These are phyloP conservation scores for Spodoptera frugiperda DNA, from an alignment of 1,140 invertebrate genomes.

Conservation along the genomic window DNA sequence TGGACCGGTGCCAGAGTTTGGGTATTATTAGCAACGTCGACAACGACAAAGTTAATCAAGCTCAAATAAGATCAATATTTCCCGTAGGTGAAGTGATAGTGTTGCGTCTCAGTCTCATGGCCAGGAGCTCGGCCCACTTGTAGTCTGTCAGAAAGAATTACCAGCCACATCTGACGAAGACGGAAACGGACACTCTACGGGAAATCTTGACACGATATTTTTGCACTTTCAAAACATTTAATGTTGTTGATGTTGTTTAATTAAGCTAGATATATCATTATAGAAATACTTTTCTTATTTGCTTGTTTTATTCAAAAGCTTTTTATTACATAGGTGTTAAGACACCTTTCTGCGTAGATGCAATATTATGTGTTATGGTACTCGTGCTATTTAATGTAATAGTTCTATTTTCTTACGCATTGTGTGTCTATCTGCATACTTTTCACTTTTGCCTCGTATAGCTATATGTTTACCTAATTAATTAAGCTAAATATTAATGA, in stretches of 20 bases:
- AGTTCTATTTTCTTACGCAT: background rate
- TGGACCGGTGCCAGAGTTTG: conserved; percentile 79
- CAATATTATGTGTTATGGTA: too few species aligned
- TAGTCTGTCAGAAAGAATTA: conserved; percentile 59
- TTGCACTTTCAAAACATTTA: too few species aligned
- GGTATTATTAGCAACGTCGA: conserved; percentile 83
- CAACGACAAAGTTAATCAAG: conserved; percentile 84
- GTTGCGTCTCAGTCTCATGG: conserved; percentile 66
- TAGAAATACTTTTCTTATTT: too few species aligned
- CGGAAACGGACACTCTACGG: conserved; percentile 37
- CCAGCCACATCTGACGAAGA: conserved; percentile 48
- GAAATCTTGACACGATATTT: conserved; percentile 2
- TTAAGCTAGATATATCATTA: too few species aligned
- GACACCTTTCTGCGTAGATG: too few species aligned
- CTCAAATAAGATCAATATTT: conserved; percentile 86
- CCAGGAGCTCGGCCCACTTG: conserved; percentile 57
- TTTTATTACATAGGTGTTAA: too few species aligned
- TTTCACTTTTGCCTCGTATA: too few species aligned
- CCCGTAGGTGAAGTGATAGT: conserved; percentile 77
- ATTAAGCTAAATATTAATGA: background rate
- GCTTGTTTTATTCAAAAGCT: too few species aligned
- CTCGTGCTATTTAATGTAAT: too few species aligned
- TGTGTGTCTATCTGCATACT: background rate
- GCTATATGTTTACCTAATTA: background rate
- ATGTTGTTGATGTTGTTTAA: too few species aligned